Percentiles rank a stretch among this genome's conserved stretches.
Conservation (phyloP, 2,797 vertebrate genomes). For the Gymnoscopelus braueri region DNA sequence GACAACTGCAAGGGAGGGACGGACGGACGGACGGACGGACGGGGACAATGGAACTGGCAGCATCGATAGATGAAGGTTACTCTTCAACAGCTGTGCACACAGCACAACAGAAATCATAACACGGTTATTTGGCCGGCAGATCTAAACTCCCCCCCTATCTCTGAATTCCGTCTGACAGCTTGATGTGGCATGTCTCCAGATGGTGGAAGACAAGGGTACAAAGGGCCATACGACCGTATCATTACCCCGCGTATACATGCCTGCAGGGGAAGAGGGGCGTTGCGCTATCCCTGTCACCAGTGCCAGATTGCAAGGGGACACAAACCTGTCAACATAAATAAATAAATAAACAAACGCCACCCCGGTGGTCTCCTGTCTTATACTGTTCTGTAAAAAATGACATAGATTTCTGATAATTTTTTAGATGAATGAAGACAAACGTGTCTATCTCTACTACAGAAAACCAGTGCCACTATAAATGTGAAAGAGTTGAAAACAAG, state of each 20-base stretch:
- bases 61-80: conserved; percentile 49
- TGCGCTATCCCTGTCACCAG: conserved; percentile 37
- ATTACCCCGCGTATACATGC: conserved; percentile 35
- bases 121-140: conserved; percentile 45
- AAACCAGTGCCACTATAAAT: no score
- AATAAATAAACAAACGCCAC: conserved; percentile 30
- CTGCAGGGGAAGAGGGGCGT: conserved; percentile 49
- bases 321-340: conserved; percentile 42
- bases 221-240: conserved; percentile 54
- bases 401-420: no score
- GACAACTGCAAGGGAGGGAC: no score
- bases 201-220: conserved; percentile 63
- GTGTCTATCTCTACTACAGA: no score
- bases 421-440: no score
- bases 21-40: no score
- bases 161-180: conserved; percentile 47
- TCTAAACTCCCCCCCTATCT: conserved; percentile 52
- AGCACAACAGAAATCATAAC: conserved; percentile 10
- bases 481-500: no score
- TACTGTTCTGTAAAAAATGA: not conserved
- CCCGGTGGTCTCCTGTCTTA: not conserved
- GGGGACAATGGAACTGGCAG: no score
- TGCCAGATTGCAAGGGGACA: conserved; percentile 65
- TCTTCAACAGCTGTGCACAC: conserved; percentile 57
- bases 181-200: conserved; percentile 74